Evolutionary conservation across 2,797 vertebrate species (phyloP), one percentile per base, ranked within the genome.

Genomic region (Erethizon dorsatum): DNA sequence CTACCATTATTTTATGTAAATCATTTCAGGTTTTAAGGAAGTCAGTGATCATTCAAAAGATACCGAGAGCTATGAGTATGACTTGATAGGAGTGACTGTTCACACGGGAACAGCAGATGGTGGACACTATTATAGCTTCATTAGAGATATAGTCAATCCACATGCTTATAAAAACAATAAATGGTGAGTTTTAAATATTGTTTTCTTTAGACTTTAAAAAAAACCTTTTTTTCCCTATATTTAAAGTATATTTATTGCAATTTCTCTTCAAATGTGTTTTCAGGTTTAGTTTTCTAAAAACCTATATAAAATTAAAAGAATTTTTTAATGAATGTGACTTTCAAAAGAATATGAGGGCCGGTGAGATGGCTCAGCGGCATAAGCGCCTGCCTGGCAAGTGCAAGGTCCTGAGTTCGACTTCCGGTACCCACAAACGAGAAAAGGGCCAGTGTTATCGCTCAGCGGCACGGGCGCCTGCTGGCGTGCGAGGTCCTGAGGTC

Each of bases 121-220:
- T 31, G 99, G 99, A 0, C 99, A 99, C 97, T 99, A 99, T 98
- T 99, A 99, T 98, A 99, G 99, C 98, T 99, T 99, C 97, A 99
- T 99, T 98, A 98, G 99, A 90, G 99, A 99, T 98, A 99, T 99
- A 90, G 98, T 99, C 97, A 99, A 99, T 98, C 99, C 99, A 0
- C 99, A 99, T 18, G 99, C 99, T 89, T 99, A 99, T 98, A 99
- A 99, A 98, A 99, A 99, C 98, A 99, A 99, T 98, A 99, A 99
- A 97, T 99, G 99, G 99, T 99, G 98, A 99, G 99, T 97, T 95
- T 17, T 3, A 41, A 79, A 24, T 37, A 71, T n/a, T 95, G 83
- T 54, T 24, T 93, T 41, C 15, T 90, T 83, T 87, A 2, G 15
- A 45, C 80, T 83, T 96, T n/a, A 28, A 1, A 67, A 61, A 67